Conservation (phyloP, 2,888 invertebrate species). For the Pardosa pseudoannulata region DNA sequence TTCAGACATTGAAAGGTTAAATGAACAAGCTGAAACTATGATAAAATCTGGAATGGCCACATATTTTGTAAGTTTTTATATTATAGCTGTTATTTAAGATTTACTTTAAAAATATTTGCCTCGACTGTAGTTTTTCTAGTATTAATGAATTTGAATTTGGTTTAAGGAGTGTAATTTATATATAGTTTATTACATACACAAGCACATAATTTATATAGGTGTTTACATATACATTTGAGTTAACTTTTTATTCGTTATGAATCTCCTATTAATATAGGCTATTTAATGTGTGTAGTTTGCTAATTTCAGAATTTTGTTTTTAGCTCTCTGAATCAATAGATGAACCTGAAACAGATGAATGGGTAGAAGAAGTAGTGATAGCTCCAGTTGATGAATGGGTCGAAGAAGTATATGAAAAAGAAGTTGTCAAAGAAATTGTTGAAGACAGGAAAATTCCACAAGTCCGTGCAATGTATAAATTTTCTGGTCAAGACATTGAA, state of each 20-base stretch:
- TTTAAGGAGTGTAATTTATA: too few species aligned
- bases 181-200: too few species aligned
- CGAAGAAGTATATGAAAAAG: slow-evolving; percentile 90
- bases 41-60: slow-evolving; percentile 86
- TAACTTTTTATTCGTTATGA: too few species aligned
- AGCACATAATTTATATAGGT: too few species aligned
- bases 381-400: slow-evolving; percentile 94
- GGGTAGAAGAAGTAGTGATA: slow-evolving; percentile 86
- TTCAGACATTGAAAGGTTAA: slow-evolving; percentile 89
- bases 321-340: slow-evolving; percentile 55
- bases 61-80: slow-evolving; percentile 81
- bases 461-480: slow-evolving; percentile 87
- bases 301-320: too few species aligned
- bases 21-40: slow-evolving; percentile 87
- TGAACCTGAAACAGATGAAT: slow-evolving; percentile 80
- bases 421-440: slow-evolving; percentile 89
- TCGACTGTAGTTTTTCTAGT: too few species aligned
- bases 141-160: too few species aligned
- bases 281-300: too few species aligned
- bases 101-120: too few species aligned
- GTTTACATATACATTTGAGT: too few species aligned
- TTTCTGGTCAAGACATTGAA: slow-evolving; percentile 93
- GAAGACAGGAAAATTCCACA: slow-evolving; percentile 93
- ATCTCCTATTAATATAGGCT: too few species aligned
- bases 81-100: too few species aligned